These are phyloP conservation scores for Eleutherodactylus coqui DNA, from an alignment of 2,797 vertebrate genomes.

Conservation along the genomic window DNA sequence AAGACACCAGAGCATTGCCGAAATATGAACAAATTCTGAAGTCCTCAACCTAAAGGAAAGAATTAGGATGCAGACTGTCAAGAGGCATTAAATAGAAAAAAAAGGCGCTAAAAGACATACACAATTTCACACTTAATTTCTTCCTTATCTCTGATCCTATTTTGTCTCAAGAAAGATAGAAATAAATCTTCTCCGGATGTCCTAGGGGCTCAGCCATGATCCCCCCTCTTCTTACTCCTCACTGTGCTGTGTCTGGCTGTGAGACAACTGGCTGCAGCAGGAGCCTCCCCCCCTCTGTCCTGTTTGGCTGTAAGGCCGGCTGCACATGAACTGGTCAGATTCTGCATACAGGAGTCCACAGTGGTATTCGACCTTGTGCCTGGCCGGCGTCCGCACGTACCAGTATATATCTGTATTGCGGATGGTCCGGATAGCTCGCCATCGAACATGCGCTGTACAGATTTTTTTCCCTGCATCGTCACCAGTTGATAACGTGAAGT, in stretches of 20 bases:
- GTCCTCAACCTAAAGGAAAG: not conserved
- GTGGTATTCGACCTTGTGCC: no score
- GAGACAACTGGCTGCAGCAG: not conserved
- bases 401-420: no score
- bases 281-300: no score
- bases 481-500: no score
- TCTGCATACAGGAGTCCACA: no score
- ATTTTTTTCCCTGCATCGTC: no score
- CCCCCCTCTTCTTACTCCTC: not conserved
- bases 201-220: not conserved
- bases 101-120: not conserved
- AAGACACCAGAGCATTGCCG: not conserved
- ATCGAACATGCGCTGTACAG: no score
- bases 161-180: not conserved
- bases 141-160: not conserved
- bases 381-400: no score
- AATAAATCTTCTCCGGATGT: not conserved
- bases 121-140: not conserved
- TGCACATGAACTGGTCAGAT: no score
- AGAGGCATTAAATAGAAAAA: not conserved
- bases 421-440: no score
- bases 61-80: not conserved
- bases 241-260: no score
- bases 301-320: no score
- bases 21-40: not conserved